Base-by-base conservation (phyloP, 1,140 invertebrate species). In the Argopecten irradians region DNA sequence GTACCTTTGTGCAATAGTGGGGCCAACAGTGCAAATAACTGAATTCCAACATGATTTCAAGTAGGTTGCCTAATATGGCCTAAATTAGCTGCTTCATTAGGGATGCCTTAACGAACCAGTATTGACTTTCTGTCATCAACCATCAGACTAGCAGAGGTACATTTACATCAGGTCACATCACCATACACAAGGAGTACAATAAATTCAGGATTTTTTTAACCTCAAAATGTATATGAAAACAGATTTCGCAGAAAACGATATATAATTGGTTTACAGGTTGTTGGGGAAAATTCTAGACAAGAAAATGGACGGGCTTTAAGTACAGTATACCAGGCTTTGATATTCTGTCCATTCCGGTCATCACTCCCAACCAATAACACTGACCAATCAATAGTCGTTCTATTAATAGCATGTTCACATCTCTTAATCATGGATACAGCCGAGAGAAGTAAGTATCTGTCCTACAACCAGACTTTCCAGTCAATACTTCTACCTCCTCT, bases 331-430 rank as follows among this genome's bases (percentile, higher is more conserved):
- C 11, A 71, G 22, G n/a, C 16, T 71, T 16, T 11, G 28, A 5
- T 5, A 71, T 71, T 71, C 22, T 28, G n/a, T 71, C 55, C 55
- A 71, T 11, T 71, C 11, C n/a, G 55, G n/a, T 28, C 55, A 71
- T 46, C 3, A 46, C 22, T 46, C 43, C 43, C 28, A 71, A 28
- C 22, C n/a, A 28, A 71, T 71, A 71, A n/a, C 2, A 28, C 55
- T 71, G 55, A 71, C 55, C 55, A 71, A 71, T 71, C 55, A 71
- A 71, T 71, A 71, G 55, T 71, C n/a, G n/a, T 71, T 71, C 55
- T 71, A 71, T 71, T 71, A 71, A 71, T 71, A 71, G 55, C 55
- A 71, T 71, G 16, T 71, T 71, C 55, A 71, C 55, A 71, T 71
- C 55, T 71, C 55, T 28, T 71, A 71, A 71, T 28, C 55, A 71